Evolutionary conservation across 2,113 vertebrate genomes (phyloP).

Genomic region (Anseranas semipalmata): DNA sequence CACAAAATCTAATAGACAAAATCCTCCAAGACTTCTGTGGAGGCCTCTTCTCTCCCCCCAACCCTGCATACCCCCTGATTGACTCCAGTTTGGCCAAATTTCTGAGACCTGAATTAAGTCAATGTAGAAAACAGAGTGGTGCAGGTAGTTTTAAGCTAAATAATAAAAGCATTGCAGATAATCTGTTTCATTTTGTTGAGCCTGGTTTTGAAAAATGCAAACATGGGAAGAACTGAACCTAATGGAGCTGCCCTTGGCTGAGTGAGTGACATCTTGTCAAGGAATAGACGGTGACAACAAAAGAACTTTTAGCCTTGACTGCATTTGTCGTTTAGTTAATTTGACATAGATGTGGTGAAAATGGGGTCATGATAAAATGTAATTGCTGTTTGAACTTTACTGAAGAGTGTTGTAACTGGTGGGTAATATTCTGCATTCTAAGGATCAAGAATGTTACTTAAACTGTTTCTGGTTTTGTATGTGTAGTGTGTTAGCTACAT

Average conservation of each 20-base stretch:
- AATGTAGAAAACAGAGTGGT: background rate
- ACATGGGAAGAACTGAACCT: background rate
- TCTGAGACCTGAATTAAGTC: background rate
- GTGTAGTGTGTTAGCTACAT: background rate
- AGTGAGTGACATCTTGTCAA: background rate
- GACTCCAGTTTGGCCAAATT: background rate
- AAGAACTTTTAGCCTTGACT: background rate
- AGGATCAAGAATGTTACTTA: background rate
- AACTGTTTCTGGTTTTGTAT: background rate
- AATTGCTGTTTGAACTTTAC: background rate
- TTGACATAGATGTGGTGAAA: background rate
- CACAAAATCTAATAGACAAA: background rate
- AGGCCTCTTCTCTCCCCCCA: background rate
- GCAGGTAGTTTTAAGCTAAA: background rate
- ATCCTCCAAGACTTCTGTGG: background rate
- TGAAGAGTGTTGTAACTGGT: background rate
- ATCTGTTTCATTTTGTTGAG: background rate
- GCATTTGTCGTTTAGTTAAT: background rate
- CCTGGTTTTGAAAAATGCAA: background rate
- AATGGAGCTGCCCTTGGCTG: background rate
- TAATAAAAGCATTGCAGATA: background rate
- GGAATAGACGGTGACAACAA: background rate
- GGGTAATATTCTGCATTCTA: background rate
- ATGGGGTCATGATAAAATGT: background rate
- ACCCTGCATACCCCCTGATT: accelerated